Evolutionary conservation across 2,888 invertebrate genomes (phyloP).

Genomic region (Daptonema setosum): DNA sequence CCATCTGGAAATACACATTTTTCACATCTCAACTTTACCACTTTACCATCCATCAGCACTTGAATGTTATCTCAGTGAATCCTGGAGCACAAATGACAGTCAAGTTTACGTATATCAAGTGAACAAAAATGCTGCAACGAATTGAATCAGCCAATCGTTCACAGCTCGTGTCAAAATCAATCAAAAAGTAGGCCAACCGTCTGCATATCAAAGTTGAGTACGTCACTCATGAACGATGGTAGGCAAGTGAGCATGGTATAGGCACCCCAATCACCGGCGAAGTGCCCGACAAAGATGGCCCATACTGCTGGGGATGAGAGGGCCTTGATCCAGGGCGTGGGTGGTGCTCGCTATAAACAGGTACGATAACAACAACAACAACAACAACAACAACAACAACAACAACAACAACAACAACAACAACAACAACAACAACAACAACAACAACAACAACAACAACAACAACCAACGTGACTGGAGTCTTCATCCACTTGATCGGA

Average conservation of each 20-base stretch:
- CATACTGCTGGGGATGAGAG: conserved; percentile 27
- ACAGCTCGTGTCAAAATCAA: too few relatives aligned
- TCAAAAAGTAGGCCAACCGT: too few relatives aligned
- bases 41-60: too few relatives aligned
- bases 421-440: too few relatives aligned
- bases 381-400: neutral
- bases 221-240: conserved; percentile 29
- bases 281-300: conserved; percentile 31
- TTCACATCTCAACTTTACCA: neutral
- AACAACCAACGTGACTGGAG: neutral
- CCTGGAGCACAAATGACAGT: too few relatives aligned
- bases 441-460: too few relatives aligned
- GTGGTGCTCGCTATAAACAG: conserved; percentile 15
- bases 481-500: conserved; percentile 9
- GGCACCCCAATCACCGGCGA: conserved; percentile 33
- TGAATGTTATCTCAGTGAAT: too few relatives aligned
- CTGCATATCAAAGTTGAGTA: conserved; percentile 22
- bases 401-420: neutral
- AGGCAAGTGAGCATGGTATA: conserved; percentile 33
- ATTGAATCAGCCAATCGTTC: too few relatives aligned
- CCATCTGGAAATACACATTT: conserved; percentile 22
- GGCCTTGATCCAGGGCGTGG: conserved; percentile 30
- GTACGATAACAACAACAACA: neutral
- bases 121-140: too few relatives aligned
- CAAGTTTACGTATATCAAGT: too few relatives aligned